phyloP scores from a whole-genome alignment of 2,797 vertebrate species.

The Phylloscopus collybita region DNA sequence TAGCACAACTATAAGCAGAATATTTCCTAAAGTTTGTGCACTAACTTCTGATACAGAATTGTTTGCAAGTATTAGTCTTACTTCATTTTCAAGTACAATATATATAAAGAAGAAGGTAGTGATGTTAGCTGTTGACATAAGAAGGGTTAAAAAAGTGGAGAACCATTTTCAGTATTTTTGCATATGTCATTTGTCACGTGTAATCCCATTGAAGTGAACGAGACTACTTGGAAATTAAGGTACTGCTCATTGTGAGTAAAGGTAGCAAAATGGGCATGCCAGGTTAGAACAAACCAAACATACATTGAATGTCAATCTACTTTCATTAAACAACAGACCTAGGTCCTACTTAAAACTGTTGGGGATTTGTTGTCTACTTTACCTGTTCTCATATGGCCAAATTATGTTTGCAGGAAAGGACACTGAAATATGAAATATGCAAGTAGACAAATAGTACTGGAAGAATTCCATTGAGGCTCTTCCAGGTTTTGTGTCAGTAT shows the following conservation, averaged over 20 bases:
- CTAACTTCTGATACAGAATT: constrained; percentile 47
- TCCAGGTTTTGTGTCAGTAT: constrained; percentile 75
- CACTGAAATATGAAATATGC: constrained; percentile 79
- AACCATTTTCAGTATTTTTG: constrained; percentile 14
- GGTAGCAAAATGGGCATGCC: not conserved
- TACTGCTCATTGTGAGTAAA: not conserved
- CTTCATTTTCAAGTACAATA: constrained; percentile 23
- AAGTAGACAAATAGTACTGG: constrained; percentile 76
- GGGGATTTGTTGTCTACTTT: constrained; percentile 21
- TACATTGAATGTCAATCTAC: not conserved
- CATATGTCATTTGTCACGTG: not conserved
- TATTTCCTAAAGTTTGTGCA: constrained; percentile 54
- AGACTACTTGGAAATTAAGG: not conserved
- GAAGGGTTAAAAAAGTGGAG: not conserved
- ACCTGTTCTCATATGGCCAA: constrained; percentile 46
- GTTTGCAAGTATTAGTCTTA: constrained; percentile 10
- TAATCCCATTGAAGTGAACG: not conserved
- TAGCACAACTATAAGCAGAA: constrained; percentile 51
- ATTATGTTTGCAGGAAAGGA: constrained; percentile 60
- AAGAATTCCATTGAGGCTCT: constrained; percentile 64
- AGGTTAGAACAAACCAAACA: not conserved
- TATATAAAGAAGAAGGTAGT: constrained; percentile 3
- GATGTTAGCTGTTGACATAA: not conserved
- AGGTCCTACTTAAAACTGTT: constrained; percentile 23
- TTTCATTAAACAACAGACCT: not conserved